Base-by-base conservation (phyloP, 2,113 vertebrate species). In the Echinops telfairi region DNA sequence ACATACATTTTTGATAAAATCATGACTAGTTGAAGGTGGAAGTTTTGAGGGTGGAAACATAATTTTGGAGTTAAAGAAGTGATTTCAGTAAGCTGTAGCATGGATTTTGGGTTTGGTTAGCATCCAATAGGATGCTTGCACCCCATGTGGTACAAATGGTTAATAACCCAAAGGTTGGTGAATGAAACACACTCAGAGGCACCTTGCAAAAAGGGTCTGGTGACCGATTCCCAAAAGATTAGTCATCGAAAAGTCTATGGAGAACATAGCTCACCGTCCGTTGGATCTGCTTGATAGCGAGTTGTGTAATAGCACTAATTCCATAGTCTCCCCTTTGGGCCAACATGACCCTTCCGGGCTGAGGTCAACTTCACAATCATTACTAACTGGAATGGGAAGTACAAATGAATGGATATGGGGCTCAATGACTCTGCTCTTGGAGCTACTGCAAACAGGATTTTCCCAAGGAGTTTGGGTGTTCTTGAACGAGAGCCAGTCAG, bases 361-460 rank as follows among this genome's bases (percentile, higher is more conserved):
- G 47, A 78, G 11, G 23, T 43, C 29, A 88, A 43, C 22, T n/a
- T 27, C 53, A 80, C 58, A n/a, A 33, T 53, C 4, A 7, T 38
- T 85, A 36, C 6, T 22, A 12, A 62, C 19, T 33, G 19, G 25
- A 12, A 16, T 27, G 17, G 53, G 62, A 62, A 73, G 20, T 31
- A 5, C 17, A 31, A 31, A 4, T 19, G 40, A 27, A 4, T 36
- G n/a, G 2, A 7, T 2, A 2, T 47, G 22, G n/a, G 64, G 1
- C 43, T 43, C 15, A 20, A 47, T 1, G 64, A 60, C 23, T 23
- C 6, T 0, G 31, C n/a, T 33, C 58, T 7, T 33, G 27, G 58
- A 43, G 53, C n/a, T 83, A n/a, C 27, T 17, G 43, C 3, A 71
- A 36, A 78, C 1, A 68, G 0, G 25, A 47, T 33, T 88, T 89